Conservation (phyloP, 2,113 vertebrate species). For the Trichomycterus rosablanca region DNA sequence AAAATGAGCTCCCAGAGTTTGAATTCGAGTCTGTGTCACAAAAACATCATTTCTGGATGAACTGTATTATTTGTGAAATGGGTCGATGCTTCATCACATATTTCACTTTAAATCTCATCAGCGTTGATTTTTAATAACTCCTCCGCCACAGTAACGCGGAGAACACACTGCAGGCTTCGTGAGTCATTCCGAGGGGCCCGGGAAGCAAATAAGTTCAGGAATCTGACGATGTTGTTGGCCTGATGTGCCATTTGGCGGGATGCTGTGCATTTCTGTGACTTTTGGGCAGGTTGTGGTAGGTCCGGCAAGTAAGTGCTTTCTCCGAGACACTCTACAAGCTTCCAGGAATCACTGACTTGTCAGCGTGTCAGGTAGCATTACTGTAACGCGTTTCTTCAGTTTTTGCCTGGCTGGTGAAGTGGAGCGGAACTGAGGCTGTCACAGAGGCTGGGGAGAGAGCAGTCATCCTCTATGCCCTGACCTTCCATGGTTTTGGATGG, state of each 20-base stretch:
- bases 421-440: conserved; percentile 54
- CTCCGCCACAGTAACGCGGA: conserved; percentile 8
- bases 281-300: conserved; percentile 62
- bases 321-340: conserved; percentile 34
- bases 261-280: conserved; percentile 37
- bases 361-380: conserved; percentile 65
- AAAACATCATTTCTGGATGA: conserved; percentile 16
- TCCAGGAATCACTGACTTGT: conserved; percentile 61
- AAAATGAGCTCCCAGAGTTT: conserved; percentile 6
- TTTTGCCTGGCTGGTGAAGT: conserved; percentile 52
- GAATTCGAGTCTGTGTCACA: background rate
- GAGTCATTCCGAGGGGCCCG: conserved; percentile 19
- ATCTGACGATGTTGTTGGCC: conserved; percentile 10
- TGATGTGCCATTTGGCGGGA: conserved; percentile 51
- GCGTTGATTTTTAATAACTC: conserved; percentile 23
- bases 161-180: conserved; percentile 1
- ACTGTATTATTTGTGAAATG: conserved; percentile 24
- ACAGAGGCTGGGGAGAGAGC: conserved; percentile 39
- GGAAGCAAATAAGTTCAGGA: conserved; percentile 13
- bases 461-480: conserved; percentile 50
- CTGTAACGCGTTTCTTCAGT: conserved; percentile 44
- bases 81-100: conserved; percentile 1
- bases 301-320: conserved; percentile 47
- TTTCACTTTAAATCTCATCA: conserved; percentile 18
- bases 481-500: conserved; percentile 56